Evolutionary conservation across 2,113 vertebrate genomes (phyloP).

Genomic region (Hippocampus zosterae): DNA sequence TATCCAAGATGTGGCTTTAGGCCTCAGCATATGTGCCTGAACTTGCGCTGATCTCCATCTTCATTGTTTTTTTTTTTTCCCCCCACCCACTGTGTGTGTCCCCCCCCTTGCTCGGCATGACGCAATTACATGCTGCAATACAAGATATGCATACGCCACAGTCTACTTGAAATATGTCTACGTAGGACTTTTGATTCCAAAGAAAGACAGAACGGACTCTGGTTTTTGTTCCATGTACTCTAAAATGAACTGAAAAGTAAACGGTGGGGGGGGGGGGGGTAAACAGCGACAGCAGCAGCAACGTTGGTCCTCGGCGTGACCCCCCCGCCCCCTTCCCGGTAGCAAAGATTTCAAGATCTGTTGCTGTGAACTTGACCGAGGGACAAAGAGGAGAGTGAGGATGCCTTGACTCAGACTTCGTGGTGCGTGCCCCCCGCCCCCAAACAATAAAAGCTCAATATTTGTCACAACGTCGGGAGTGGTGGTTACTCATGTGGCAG

Average conservation of each 20-base stretch:
- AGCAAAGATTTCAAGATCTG: constrained; percentile 8
- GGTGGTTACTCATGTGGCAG: constrained; percentile 1
- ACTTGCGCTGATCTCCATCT: background rate
- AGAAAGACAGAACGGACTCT: constrained; percentile 29
- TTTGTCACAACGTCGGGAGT: constrained; percentile 52
- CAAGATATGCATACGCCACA: constrained; percentile 54
- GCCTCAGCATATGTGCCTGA: constrained; percentile 42
- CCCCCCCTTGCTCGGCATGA: constrained; percentile 24
- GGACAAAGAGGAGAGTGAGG: background rate
- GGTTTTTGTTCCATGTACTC: constrained; percentile 23
- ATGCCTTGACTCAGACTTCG: background rate
- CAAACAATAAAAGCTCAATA: constrained; percentile 62
- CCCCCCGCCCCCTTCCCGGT: too few relatives aligned
- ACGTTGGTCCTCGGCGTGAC: background rate
- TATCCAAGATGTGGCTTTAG: constrained; percentile 4
- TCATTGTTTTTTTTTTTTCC: constrained; percentile 16
- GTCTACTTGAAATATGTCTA: constrained; percentile 60
- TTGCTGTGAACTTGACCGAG: constrained; percentile 24
- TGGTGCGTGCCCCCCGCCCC: constrained; percentile 1
- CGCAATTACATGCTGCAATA: constrained; percentile 22
- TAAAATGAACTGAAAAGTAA: constrained; percentile 22
- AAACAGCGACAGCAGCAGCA: constrained; percentile 6
- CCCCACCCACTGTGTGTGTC: constrained; percentile 56
- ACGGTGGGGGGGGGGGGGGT: too few relatives aligned
- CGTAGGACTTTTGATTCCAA: constrained; percentile 41